Evolutionary conservation across 1,140 invertebrate species (phyloP), one percentile per base, ranked within the genome.

Genomic region (Liolophura sinensis): DNA sequence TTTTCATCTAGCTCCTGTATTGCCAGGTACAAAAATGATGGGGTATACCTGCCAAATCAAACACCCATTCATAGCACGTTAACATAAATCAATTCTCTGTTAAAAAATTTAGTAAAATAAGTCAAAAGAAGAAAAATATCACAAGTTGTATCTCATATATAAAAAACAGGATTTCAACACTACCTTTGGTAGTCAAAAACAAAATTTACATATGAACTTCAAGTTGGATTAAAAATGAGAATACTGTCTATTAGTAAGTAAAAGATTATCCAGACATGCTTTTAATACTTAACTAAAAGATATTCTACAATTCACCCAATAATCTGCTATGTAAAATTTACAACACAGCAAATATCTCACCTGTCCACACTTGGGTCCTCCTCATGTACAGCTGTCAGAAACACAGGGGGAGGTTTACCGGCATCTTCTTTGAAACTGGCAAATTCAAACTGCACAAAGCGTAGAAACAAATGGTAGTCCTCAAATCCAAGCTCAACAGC

Each of bases 401-500:
- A 83, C 15, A 79, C 73, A 20, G 82, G 81, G 22, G 82, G 79
- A n/a, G 80, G 78, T 69, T 79, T 81, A 1, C 72, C 75, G 52
- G 79, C 80, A 63, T 79, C 73, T 49, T 80, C 81, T 61, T 82
- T 83, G 68, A 64, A 74, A 31, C 72, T 73, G 20, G 82, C 83
- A 69, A 76, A 81, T 55, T 84, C 84, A 78, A 85, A 84, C 73
- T 84, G 82, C 24, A 84, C 78, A 60, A 78, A 80, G 55, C 83
- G 68, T 52, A 85, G 68, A 61, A 75, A 81, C 70, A 85, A 68
- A 67, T 85, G 83, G 60, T 70, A 84, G 20, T 83, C 82, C 65
- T 81, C 82, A 69, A 79, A 82, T 4, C 80, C 78, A 74, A 85
- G 72, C 20, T 79, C 78, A 18, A 65, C 56, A 5, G 82, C 77